Evolutionary conservation across 1,140 invertebrate genomes (phyloP), one percentile per base, ranked within the genome.

Genomic region (Cherax destructor): DNA sequence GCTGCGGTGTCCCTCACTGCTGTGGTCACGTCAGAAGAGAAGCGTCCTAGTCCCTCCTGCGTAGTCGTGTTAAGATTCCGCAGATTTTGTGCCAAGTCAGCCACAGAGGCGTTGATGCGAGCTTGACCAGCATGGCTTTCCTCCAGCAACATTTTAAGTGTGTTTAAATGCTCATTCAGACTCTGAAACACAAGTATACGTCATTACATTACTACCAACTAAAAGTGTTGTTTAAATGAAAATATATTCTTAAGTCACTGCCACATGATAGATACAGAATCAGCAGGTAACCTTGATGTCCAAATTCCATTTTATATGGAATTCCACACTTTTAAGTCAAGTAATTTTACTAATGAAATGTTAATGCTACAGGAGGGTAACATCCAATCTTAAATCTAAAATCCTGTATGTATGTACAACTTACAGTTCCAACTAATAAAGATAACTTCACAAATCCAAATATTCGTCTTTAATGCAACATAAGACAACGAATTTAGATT

Each of bases 111-210:
- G 13, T 93, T 91, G 47, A 92, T 80, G 24, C 84, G 10, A 13
- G 56, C 78, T 59, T 92, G 88, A 24, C 80, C 91, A 24, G 59
- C 65, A 52, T 88, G 56, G 56, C 85, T 93, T 61, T 93, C 91
- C 18, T 78, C 61, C n/a, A 93, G 72, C 3, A 93, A 56, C 21
- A 13, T 88, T 59, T 92, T 76, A 24, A 93, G 91, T 6, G 85
- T 87, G 11, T 18, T 78, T 77, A 91, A 50, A 61, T 92, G 88
- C 47, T 92, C 85, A 30, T 88, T 87, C 56, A 93, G 77, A 47
- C 76, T 89, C 92, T 93, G 85, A 52, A 56, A 81, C 56, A 49
- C 21, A 52, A 4, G 21, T n/a, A 21, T 21, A 65, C 16, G 56
- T 59, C 56, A 10, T 11, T 2, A 3, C 13, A 61, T 18, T n/a